Percentiles rank a stretch among this genome's conserved stretches.
phyloP scores from a whole-genome alignment of 2,113 vertebrate species.

The Mormyrus iriodes region DNA sequence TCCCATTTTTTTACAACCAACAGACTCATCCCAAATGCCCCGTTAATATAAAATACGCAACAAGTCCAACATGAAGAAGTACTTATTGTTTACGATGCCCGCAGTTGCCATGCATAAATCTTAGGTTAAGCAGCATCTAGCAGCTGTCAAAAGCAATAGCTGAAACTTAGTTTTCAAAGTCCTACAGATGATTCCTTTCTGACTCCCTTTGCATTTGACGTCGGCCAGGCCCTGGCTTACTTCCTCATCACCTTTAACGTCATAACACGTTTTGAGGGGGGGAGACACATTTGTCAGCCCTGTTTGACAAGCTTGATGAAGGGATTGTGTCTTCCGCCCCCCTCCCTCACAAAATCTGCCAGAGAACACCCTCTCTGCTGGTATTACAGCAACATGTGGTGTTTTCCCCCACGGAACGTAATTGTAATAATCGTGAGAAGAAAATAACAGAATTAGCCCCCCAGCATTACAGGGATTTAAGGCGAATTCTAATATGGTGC shows the following conservation, averaged over 20 bases:
- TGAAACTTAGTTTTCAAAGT: background rate
- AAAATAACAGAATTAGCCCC: constrained; percentile 57
- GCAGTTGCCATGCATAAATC: background rate
- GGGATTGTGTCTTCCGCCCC: constrained; percentile 50
- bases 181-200: background rate
- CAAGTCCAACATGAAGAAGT: background rate
- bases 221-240: background rate
- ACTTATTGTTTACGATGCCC: background rate
- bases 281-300: constrained; percentile 61
- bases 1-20: background rate
- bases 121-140: background rate
- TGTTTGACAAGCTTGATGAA: constrained; percentile 65
- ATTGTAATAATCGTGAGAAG: constrained; percentile 59
- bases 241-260: constrained; percentile 57
- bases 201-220: background rate
- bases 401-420: constrained; percentile 44
- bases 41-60: constrained; percentile 6
- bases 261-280: constrained; percentile 52
- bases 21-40: background rate
- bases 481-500: constrained; percentile 41
- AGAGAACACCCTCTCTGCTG: constrained; percentile 48
- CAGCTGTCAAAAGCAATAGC: background rate
- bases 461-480: constrained; percentile 53
- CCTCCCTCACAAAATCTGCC: constrained; percentile 49
- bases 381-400: constrained; percentile 47